These are phyloP conservation scores for Athalia rosae DNA, from an alignment of 2,888 invertebrate genomes.

Conservation along the genomic window DNA sequence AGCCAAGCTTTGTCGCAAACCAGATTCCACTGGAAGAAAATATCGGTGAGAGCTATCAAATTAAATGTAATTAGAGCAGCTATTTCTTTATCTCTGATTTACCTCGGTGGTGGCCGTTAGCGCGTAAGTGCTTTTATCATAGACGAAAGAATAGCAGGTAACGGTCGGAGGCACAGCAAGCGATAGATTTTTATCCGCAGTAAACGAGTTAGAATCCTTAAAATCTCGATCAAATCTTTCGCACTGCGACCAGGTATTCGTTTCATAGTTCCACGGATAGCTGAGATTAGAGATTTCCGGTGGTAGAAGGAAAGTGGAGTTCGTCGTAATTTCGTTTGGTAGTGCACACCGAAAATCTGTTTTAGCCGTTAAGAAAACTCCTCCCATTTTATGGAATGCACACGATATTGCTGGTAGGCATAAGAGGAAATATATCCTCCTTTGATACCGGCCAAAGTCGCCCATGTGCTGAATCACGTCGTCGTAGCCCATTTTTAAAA, in stretches of 20 bases:
- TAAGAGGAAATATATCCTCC: slow-evolving; percentile 80
- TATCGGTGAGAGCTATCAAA: background rate
- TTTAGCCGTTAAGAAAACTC: slow-evolving; percentile 82
- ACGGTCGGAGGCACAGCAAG: slow-evolving; percentile 61
- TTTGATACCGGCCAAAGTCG: slow-evolving; percentile 83
- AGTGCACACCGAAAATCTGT: slow-evolving; percentile 79
- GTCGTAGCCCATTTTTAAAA: slow-evolving; percentile 80
- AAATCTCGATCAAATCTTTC: slow-evolving; percentile 73
- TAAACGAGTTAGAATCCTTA: slow-evolving; percentile 57
- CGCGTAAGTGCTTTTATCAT: slow-evolving; percentile 77
- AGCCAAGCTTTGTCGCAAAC: slow-evolving; percentile 80
- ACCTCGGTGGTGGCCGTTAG: slow-evolving; percentile 82
- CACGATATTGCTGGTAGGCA: slow-evolving; percentile 83
- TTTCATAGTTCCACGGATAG: slow-evolving; percentile 76
- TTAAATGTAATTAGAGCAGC: background rate
- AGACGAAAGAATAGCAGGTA: slow-evolving; percentile 77
- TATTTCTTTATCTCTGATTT: slow-evolving; percentile 52
- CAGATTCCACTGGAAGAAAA: slow-evolving; percentile 77
- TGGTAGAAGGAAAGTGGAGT: slow-evolving; percentile 75
- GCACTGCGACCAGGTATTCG: slow-evolving; percentile 76
- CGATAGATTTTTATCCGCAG: slow-evolving; percentile 61
- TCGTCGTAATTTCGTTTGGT: slow-evolving; percentile 75
- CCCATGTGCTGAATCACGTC: slow-evolving; percentile 81
- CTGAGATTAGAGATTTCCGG: slow-evolving; percentile 73
- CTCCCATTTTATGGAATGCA: slow-evolving; percentile 85